Evolutionary conservation across 64 coral and sea anemone species (phyloP).

Genomic region (Astreopora myriophthalma): DNA sequence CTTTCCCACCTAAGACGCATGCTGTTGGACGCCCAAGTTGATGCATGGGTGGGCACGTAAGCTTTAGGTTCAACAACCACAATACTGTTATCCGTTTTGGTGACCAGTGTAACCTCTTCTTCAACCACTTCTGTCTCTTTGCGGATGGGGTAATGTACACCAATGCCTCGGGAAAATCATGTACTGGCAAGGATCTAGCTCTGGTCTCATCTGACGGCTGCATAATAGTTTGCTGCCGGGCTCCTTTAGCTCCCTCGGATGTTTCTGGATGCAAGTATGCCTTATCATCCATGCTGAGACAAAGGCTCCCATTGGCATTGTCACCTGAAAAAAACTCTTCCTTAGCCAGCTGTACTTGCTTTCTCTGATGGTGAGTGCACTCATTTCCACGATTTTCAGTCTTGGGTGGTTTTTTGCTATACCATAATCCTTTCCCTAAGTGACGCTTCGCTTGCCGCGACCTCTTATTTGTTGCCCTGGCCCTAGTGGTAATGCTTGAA

Average conservation of each 20-base stretch:
- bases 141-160: slow-evolving; percentile 69
- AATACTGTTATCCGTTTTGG: slow-evolving; percentile 65
- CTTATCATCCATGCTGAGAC: slow-evolving; percentile 67
- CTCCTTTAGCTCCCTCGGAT: slow-evolving; percentile 64
- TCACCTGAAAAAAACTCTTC: slow-evolving; percentile 42
- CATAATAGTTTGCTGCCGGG: slow-evolving; percentile 49
- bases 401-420: slow-evolving; percentile 61
- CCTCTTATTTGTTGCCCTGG: slow-evolving; percentile 37
- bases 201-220: slow-evolving; percentile 71
- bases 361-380: slow-evolving; percentile 53
- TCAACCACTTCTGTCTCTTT: slow-evolving; percentile 39
- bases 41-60: slow-evolving; percentile 66
- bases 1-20: slow-evolving; percentile 56
- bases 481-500: slow-evolving; percentile 39
- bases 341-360: slow-evolving; percentile 47
- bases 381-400: slow-evolving; percentile 48
- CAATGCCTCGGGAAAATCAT: slow-evolving; percentile 55
- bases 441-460: slow-evolving; percentile 53
- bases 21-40: slow-evolving; percentile 63
- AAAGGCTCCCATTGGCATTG: slow-evolving; percentile 15
- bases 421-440: slow-evolving; percentile 37
- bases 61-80: slow-evolving; percentile 48
- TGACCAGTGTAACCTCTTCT: slow-evolving; percentile 38
- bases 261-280: slow-evolving; percentile 63
- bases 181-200: slow-evolving; percentile 65